Evolutionary conservation across 2,797 vertebrate genomes (phyloP).

Genomic region (Adrianichthys oophorus): DNA sequence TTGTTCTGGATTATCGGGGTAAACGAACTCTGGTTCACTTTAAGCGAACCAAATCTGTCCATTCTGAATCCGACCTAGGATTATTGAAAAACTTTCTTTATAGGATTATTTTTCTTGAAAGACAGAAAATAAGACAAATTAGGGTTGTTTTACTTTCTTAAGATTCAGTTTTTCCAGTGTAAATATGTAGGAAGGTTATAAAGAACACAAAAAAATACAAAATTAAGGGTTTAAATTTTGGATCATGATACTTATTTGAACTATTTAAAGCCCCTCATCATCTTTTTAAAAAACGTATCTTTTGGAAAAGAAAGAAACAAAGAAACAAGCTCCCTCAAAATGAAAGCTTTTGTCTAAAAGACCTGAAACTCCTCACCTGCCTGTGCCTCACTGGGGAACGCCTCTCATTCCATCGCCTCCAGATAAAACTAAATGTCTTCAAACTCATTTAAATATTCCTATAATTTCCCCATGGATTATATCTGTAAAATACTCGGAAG

Average conservation of each 20-base stretch:
- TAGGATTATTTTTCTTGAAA: no score
- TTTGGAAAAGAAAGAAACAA: constrained; percentile 11
- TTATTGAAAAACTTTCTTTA: no score
- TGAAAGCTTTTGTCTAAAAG: constrained; percentile 29
- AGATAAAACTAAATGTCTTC: constrained; percentile 59
- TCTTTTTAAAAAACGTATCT: not conserved
- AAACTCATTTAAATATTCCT: constrained; percentile 66
- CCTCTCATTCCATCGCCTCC: constrained; percentile 56
- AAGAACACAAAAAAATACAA: not conserved
- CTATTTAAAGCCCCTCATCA: not conserved
- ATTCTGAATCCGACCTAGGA: no score
- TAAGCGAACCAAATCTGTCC: no score
- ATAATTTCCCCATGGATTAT: constrained; percentile 65
- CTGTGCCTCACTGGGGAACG: constrained; percentile 38
- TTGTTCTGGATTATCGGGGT: no score
- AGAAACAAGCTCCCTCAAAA: constrained; percentile 23
- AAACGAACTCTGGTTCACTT: no score
- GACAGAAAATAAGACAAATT: no score
- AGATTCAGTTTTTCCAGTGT: no score
- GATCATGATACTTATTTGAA: not conserved
- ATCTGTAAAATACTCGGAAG: constrained; percentile 57
- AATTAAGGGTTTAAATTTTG: not conserved
- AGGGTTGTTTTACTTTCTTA: no score
- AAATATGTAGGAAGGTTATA: not conserved
- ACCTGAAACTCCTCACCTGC: constrained; percentile 38